These are phyloP conservation scores for Scolopax bukidnonensis DNA, from an alignment of 2,797 vertebrate species.

Conservation along the genomic window DNA sequence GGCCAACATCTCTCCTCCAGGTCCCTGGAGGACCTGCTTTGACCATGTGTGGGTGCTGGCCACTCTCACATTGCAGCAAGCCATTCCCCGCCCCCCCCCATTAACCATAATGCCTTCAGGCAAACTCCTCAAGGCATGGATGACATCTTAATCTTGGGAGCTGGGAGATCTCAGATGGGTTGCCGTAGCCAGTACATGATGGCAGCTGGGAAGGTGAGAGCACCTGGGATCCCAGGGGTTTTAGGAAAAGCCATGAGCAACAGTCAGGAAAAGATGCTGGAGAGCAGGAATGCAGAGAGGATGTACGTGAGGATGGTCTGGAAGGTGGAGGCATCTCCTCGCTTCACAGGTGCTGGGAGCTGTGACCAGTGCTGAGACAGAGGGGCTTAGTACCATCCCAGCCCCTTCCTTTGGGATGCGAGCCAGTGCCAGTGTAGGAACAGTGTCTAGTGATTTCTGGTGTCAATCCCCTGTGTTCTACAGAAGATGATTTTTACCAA, in stretches of 20 bases:
- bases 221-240: background rate
- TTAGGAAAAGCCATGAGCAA: rapidly evolving
- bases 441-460: rapidly evolving
- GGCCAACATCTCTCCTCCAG: background rate
- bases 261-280: background rate
- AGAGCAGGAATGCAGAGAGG: background rate
- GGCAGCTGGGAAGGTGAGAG: background rate
- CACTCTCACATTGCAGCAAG: background rate
- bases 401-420: background rate
- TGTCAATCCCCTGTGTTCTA: background rate
- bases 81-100: rapidly evolving
- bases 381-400: rapidly evolving
- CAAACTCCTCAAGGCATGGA: background rate
- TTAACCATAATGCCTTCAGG: background rate
- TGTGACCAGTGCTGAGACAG: background rate
- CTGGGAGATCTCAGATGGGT: background rate
- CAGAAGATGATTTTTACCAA: background rate
- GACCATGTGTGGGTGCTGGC: background rate
- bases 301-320: rapidly evolving
- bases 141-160: background rate
- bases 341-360: background rate
- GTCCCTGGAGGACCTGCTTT: background rate
- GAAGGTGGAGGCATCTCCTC: background rate
- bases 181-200: rapidly evolving
- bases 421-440: background rate